Evolutionary conservation across 2,888 invertebrate species (phyloP), one percentile per base, ranked within the genome.

Genomic region (Germaria angustata): DNA sequence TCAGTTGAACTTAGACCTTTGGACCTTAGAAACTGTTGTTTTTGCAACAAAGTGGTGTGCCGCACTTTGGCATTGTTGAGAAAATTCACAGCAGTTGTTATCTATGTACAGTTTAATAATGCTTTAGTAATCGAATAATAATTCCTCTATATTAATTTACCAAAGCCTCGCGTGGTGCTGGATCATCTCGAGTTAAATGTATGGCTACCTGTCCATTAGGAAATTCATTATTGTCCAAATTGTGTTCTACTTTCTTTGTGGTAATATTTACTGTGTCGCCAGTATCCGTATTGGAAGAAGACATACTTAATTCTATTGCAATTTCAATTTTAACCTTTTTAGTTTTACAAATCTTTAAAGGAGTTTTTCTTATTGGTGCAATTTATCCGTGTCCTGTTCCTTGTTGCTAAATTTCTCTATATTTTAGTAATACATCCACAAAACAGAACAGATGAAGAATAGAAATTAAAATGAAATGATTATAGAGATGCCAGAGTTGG

Each of bases 31-130:
- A 96, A 97, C 84, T 94, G 93, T 89, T 96, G 95, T 87, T 96
- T 96, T 89, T 96, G 95, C 75, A 94, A 93, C 69, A 95, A 88
- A 0, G 96, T 94, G 86, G 95, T 96, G 85, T 93, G 92, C 66
- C 94, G 93, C 2, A 97, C 96, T 90, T 95, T 96, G n/a, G 95
- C 95, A 92, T 97, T 97, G 90, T 95, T 94, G 66, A 97, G 92
- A 92, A 97, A 97, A 88, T 95, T 96, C 2, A 97, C 94, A 5
- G 97, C 97, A 13, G 97, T 97, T 86, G 94, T 93, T 81, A 97
- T 94, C 97, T 97, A 65, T 91, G 46, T 32, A 1, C 9, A 51
- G 24, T 6, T 9, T 36, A 32, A 49, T 13, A 8, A 0, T 6
- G n/a, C 36, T 36, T 8, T 5, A 49, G 5, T 49, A 34, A 36